A percentile compares a stretch with the other conserved stretches of the same genome.
Conservation (phyloP, 2,113 vertebrate species). For the Tor tambroides region DNA sequence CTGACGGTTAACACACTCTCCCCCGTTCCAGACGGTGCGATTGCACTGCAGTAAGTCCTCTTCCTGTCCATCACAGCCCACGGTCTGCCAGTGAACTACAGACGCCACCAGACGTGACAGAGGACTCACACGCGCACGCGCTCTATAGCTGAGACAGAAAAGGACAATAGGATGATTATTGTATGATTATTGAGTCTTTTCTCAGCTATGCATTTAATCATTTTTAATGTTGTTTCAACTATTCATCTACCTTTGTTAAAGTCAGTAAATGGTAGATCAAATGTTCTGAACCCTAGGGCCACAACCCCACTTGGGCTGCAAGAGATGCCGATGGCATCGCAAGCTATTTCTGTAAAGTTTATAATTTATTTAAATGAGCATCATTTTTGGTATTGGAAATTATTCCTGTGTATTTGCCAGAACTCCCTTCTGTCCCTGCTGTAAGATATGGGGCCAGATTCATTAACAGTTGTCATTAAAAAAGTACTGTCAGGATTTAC, state of each 20-base stretch:
- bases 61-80: conserved; percentile 85
- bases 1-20: conserved; percentile 75
- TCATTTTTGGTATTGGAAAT: neutral
- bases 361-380: neutral
- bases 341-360: neutral
- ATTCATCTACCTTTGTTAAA: neutral
- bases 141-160: conserved; percentile 76
- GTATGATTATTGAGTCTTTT: neutral
- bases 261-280: neutral
- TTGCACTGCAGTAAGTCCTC: conserved; percentile 83
- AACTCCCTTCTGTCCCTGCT: neutral
- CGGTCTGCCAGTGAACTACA: conserved; percentile 82
- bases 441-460: no score
- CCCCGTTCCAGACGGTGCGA: conserved; percentile 81
- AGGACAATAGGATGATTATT: neutral
- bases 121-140: conserved; percentile 74
- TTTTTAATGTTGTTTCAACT: neutral
- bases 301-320: neutral
- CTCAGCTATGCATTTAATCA: neutral
- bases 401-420: neutral
- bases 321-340: neutral
- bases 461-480: no score
- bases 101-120: conserved; percentile 73
- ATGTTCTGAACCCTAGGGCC: neutral
- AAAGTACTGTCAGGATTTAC: no score